Evolutionary conservation across 2,113 vertebrate genomes (phyloP).

Genomic region (Sorex fumeus): DNA sequence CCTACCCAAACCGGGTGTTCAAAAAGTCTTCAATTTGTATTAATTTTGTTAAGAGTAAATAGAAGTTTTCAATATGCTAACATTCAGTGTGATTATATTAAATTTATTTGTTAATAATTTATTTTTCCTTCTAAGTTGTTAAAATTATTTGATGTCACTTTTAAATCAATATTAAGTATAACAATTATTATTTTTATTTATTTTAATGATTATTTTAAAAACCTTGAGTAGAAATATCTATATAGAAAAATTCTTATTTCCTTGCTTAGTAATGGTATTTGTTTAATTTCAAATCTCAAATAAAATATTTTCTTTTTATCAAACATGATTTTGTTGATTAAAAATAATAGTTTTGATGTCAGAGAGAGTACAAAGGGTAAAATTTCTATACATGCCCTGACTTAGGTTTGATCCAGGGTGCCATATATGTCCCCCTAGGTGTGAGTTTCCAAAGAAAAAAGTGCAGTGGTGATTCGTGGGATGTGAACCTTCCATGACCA

Average conservation of each 20-base stretch:
- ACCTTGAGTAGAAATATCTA: neutral
- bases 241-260: neutral
- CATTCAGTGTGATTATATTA: neutral
- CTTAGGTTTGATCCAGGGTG: too few relatives aligned
- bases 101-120: neutral
- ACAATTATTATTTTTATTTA: neutral
- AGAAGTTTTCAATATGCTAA: neutral
- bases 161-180: neutral
- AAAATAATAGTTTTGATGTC: neutral
- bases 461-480: too few relatives aligned
- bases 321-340: neutral
- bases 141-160: neutral
- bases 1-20: too few relatives aligned
- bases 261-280: neutral
- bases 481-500: too few relatives aligned
- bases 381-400: too few relatives aligned
- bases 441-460: too few relatives aligned
- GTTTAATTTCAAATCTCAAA: neutral
- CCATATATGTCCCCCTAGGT: too few relatives aligned
- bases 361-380: too few relatives aligned
- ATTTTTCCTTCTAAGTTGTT: neutral
- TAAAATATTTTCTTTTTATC: neutral
- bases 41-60: neutral
- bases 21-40: neutral
- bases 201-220: neutral